Percentiles rank a stretch among this genome's conserved stretches.
Conservation (phyloP, 1,140 invertebrate species). For the Lasioglossum baleicum region DNA sequence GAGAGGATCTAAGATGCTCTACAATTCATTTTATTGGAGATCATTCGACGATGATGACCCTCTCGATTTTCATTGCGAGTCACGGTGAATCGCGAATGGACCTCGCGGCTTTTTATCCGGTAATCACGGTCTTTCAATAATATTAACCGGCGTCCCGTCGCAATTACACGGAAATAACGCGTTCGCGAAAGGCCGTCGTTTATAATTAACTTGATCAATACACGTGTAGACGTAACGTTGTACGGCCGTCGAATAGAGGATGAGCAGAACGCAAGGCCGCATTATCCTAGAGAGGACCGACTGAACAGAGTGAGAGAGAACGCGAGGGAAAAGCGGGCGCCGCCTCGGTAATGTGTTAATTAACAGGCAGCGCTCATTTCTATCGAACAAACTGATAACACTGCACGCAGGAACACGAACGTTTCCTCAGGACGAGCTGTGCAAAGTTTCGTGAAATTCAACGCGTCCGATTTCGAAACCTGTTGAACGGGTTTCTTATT, state of each 20-base stretch:
- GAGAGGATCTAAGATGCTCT: too few species aligned
- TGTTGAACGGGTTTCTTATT: conserved; percentile 31
- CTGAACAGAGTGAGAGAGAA: too few species aligned
- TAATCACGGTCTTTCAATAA: background rate
- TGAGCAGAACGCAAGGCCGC: too few species aligned
- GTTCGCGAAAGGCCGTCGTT: background rate
- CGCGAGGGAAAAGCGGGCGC: conserved; percentile 19
- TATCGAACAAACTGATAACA: background rate
- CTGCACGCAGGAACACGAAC: background rate
- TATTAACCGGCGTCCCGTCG: background rate
- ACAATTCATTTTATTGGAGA: too few species aligned
- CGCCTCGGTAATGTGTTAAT: background rate
- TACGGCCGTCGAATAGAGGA: background rate
- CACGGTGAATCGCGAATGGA: too few species aligned
- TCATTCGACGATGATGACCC: too few species aligned
- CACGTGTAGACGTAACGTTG: background rate
- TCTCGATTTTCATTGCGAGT: too few species aligned
- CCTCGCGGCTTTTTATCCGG: background rate
- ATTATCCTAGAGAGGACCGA: background rate
- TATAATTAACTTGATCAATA: conserved; percentile 4
- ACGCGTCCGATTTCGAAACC: conserved; percentile 23
- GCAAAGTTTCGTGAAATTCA: background rate
- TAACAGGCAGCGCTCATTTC: background rate
- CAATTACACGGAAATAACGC: too few species aligned
- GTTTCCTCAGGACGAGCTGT: background rate